Base-by-base conservation (phyloP, 2,113 vertebrate species). In the Pseudonaja textilis region DNA sequence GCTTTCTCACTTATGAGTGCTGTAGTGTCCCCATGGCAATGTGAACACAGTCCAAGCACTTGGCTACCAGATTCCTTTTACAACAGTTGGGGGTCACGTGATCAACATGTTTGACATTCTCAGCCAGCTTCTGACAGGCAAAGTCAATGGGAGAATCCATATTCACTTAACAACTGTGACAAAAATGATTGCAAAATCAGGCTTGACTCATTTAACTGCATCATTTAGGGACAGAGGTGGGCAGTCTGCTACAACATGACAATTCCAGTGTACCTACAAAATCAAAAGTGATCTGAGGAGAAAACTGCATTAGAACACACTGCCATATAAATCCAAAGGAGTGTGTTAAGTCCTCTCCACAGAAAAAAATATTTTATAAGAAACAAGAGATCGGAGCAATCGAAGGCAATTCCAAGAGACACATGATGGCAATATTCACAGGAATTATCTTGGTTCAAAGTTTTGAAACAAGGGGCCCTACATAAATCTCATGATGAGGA, bases 311-410 rank as follows among this genome's bases (percentile, higher is more conserved):
- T 34, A 4, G 50, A 0, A 1, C 5, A 29, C 10, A 22, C 74
- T 95, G 64, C 29, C 20, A 9, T 81, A 34, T 23, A 25, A 57
- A 34, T 89, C 55, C n/a, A 56, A 22, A 56, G 52, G 54, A 5
- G 8, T 23, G 20, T 42, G 9, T 55, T 18, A 81, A 57, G 91
- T 59, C 81, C 0, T 64, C 20, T 91, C 85, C 92, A 16, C 50
- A 90, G 50, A 47, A 88, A 93, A 93, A 90, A 39, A 50, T 11
- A 5, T 91, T 88, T 89, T 0, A n/a, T 22, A 0, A 92, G 85
- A 59, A 93, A 92, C 92, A 61, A 93, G 22, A 93, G 47, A 14
- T 86, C 20, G 89, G 6, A 93, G 23, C 1, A 64, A 94, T 55
- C 3, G 8, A 85, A 89, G 55, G 88, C 5, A n/a, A 90, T 93